Conservation (phyloP, 2,888 invertebrate genomes). For the Yponomeuta evonymella region DNA sequence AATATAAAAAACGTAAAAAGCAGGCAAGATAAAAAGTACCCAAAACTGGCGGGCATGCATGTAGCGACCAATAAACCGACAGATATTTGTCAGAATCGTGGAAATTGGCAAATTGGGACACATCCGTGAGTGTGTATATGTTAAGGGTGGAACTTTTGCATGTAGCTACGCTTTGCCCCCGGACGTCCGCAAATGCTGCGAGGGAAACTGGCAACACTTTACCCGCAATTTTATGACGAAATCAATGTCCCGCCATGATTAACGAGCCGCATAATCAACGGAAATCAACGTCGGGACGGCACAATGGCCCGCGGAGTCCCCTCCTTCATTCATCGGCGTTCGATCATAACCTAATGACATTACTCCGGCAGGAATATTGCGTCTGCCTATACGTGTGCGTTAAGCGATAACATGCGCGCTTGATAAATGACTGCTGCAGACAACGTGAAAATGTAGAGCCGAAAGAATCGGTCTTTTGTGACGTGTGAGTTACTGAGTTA, state of each 20-base stretch:
- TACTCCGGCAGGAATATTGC: neutral
- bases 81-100: too few species aligned
- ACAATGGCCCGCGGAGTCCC: neutral
- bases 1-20: too few species aligned
- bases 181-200: neutral
- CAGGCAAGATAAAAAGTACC: too few species aligned
- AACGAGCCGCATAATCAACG: neutral
- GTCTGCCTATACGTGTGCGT: neutral
- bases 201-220: neutral
- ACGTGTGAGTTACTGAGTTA: too few species aligned
- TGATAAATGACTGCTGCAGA: too few species aligned
- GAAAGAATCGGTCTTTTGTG: too few species aligned
- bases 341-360: neutral
- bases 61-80: too few species aligned
- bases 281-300: neutral
- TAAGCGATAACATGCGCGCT: neutral
- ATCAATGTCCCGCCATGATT: neutral
- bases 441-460: too few species aligned
- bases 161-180: neutral
- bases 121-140: too few species aligned
- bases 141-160: too few species aligned
- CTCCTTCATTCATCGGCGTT: neutral
- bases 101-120: too few species aligned
- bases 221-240: neutral
- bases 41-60: too few species aligned